Base-by-base conservation (phyloP, 2,888 invertebrate genomes). In the Creontiades dilutus region DNA sequence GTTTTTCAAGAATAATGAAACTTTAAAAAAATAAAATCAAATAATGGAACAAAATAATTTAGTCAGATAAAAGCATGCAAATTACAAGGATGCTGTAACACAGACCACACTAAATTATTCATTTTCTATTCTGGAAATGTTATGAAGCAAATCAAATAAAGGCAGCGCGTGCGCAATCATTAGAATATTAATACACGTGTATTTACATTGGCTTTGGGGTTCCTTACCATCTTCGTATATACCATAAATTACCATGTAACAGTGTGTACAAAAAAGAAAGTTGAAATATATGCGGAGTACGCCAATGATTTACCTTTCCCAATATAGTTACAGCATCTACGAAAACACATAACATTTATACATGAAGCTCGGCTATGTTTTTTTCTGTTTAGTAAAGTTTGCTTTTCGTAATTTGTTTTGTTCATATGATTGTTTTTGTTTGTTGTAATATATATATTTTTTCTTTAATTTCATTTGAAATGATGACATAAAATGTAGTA, bases 271-370 rank as follows among this genome's bases (percentile, higher is more conserved):
- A 52, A 61, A 13, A 23, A 84, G 7, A 37, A 28, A 46, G 19
- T 46, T 28, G 11, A 27, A 57, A 61, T 46, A 7, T 55, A 61
- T 86, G 27, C 75, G 23, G 46, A 52, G 52, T 37, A 23, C 37
- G 89, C 91, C 91, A 91, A 91, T 91, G 90, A 89, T 86, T 90
- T 90, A 91, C 91, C 91, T 91, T 91, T 91, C 91, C 91, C 91
- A 91, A 91, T 90, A 90, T 89, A 91, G 91, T 91, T 91, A 91
- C 91, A 91, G 91, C 91, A 91, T 91, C 90, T 90, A 91, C 90
- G 84, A 76, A 61, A 90, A 90, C 91, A 91, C 90, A 91, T 91
- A 91, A 91, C 91, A 91, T 89, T 90, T 76, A 91, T 86, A 90
- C 90, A 91, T 89, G 86, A 91, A 91, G 91, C 91, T 90, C 87